These are phyloP conservation scores for Platalea minor DNA, from an alignment of 2,797 vertebrate species.

Conservation along the genomic window DNA sequence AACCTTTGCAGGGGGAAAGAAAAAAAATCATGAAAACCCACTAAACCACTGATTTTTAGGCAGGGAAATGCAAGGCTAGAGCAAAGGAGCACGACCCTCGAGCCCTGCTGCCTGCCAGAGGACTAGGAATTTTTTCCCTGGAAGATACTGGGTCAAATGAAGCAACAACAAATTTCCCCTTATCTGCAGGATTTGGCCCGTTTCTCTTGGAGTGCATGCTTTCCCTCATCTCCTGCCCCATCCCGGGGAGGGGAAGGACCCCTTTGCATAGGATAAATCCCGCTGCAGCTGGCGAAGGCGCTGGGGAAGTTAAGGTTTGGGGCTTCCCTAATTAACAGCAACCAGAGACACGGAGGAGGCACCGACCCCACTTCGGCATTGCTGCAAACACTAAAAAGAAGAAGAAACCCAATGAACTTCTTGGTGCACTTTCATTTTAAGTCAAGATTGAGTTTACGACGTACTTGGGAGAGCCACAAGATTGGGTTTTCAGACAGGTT, in stretches of 20 bases:
- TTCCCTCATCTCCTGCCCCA: neutral
- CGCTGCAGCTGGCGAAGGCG: neutral
- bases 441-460: rapidly evolving
- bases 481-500: rapidly evolving
- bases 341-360: neutral
- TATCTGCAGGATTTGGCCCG: neutral
- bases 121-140: neutral
- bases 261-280: rapidly evolving
- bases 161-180: neutral
- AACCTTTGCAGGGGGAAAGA: neutral
- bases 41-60: neutral
- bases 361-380: rapidly evolving
- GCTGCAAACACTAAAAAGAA: neutral
- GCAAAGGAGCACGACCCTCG: rapidly evolving
- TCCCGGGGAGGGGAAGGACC: neutral
- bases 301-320: neutral
- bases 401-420: neutral
- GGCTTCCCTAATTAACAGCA: neutral
- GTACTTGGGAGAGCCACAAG: neutral
- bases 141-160: neutral
- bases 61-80: neutral
- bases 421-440: neutral
- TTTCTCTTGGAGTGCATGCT: neutral
- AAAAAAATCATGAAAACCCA: neutral
- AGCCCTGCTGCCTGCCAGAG: neutral